These are phyloP conservation scores for Tauraco erythrolophus DNA, from an alignment of 2,113 vertebrate species.

Conservation along the genomic window DNA sequence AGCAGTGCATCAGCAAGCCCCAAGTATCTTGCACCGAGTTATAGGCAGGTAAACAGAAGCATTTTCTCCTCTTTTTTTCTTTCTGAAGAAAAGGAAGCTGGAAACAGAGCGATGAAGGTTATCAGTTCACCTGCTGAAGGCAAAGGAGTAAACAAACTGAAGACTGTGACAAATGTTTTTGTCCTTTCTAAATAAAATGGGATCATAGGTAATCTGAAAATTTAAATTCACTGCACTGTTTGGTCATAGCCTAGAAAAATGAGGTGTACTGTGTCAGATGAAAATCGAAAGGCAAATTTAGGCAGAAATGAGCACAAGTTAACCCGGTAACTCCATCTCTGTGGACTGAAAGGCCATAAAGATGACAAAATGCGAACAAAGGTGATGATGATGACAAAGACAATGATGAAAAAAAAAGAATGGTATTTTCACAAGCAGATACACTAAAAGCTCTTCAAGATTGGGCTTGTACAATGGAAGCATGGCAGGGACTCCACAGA, in stretches of 20 bases:
- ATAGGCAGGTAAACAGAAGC: background rate
- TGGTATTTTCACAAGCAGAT: background rate
- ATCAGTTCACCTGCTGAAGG: rapidly evolving
- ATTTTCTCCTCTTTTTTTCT: background rate
- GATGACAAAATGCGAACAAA: background rate
- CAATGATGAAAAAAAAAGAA: background rate
- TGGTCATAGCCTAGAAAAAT: background rate
- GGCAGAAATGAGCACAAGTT: background rate
- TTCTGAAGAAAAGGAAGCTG: background rate
- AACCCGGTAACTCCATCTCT: background rate
- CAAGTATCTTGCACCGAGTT: background rate
- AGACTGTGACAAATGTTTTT: background rate
- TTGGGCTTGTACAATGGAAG: background rate
- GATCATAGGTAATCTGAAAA: background rate
- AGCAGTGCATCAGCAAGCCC: background rate
- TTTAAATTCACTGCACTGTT: background rate
- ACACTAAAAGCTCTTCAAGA: background rate
- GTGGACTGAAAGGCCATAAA: background rate
- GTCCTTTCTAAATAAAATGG: background rate
- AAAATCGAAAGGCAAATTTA: background rate
- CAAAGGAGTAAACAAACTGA: background rate
- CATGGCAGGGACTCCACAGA: background rate
- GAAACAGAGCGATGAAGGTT: background rate
- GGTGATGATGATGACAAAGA: background rate
- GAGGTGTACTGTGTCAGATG: background rate